Conservation (phyloP, 2,888 invertebrate species). For the Prosopocoilus inquinatus region DNA sequence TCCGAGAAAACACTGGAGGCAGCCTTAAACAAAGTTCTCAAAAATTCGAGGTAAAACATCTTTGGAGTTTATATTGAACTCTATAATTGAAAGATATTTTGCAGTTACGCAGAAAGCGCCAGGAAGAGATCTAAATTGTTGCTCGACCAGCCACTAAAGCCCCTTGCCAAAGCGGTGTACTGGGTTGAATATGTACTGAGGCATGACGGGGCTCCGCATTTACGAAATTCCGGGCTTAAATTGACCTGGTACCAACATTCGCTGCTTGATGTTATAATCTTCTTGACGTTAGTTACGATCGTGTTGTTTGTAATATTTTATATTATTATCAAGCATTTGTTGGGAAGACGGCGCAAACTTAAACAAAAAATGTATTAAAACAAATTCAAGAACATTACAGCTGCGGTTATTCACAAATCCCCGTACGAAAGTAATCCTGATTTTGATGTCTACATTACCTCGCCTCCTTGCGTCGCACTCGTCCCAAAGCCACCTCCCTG, state of each 20-base stretch:
- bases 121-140: slow-evolving; percentile 21
- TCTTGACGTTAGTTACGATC: slow-evolving; percentile 9
- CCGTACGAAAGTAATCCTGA: too few relatives aligned
- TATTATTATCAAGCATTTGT: background rate
- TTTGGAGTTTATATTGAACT: background rate
- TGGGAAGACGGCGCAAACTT: too few relatives aligned
- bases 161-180: slow-evolving; percentile 28
- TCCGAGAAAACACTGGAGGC: slow-evolving; percentile 20
- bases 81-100: background rate
- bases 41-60: slow-evolving; percentile 22
- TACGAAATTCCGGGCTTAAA: slow-evolving; percentile 24
- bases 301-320: background rate
- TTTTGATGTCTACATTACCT: too few relatives aligned
- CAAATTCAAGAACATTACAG: too few relatives aligned
- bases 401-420: too few relatives aligned
- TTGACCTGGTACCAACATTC: slow-evolving; percentile 28
- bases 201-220: slow-evolving; percentile 30
- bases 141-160: slow-evolving; percentile 23
- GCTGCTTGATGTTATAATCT: slow-evolving; percentile 26
- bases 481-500: too few relatives aligned
- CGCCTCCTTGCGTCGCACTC: too few relatives aligned
- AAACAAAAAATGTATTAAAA: too few relatives aligned
- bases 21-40: slow-evolving; percentile 23
- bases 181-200: slow-evolving; percentile 31
- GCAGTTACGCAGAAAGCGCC: slow-evolving; percentile 18